Conservation (phyloP, 1,140 invertebrate genomes). For the Saxidomus purpurata region DNA sequence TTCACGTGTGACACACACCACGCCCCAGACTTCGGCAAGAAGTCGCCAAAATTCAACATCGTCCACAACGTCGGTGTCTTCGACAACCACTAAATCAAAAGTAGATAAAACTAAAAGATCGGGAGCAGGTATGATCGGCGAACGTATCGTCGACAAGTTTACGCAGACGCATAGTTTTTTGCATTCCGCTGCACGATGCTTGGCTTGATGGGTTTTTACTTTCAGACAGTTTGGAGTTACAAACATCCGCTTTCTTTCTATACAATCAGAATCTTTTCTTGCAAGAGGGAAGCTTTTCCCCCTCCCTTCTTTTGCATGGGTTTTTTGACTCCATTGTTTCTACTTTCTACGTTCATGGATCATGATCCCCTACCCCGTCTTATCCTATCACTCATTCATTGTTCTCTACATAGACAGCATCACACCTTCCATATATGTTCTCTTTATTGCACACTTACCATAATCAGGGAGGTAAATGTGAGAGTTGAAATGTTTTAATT, state of each 20-base stretch:
- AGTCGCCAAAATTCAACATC: constrained; percentile 43
- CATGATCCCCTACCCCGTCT: neutral
- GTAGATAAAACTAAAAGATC: constrained; percentile 67
- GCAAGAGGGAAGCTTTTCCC: neutral
- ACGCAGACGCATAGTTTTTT: constrained; percentile 49
- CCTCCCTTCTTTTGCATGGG: constrained; percentile 2
- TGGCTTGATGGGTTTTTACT: neutral
- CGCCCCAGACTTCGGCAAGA: constrained; percentile 26
- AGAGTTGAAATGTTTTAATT: too few species aligned
- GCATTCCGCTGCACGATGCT: constrained; percentile 52
- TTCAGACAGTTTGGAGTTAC: constrained; percentile 8
- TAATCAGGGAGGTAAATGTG: too few species aligned
- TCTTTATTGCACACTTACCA: too few species aligned
- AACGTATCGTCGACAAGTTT: neutral
- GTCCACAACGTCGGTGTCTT: constrained; percentile 59
- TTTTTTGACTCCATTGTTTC: neutral
- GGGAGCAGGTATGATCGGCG: constrained; percentile 54
- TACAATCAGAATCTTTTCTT: neutral
- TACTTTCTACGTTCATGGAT: neutral
- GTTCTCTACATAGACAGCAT: neutral
- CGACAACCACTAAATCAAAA: constrained; percentile 56
- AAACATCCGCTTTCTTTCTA: neutral
- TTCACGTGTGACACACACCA: constrained; percentile 48
- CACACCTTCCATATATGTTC: neutral
- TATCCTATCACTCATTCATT: neutral